Evolutionary conservation across 2,888 invertebrate genomes (phyloP).

Genomic region (Oxytorus armatus): DNA sequence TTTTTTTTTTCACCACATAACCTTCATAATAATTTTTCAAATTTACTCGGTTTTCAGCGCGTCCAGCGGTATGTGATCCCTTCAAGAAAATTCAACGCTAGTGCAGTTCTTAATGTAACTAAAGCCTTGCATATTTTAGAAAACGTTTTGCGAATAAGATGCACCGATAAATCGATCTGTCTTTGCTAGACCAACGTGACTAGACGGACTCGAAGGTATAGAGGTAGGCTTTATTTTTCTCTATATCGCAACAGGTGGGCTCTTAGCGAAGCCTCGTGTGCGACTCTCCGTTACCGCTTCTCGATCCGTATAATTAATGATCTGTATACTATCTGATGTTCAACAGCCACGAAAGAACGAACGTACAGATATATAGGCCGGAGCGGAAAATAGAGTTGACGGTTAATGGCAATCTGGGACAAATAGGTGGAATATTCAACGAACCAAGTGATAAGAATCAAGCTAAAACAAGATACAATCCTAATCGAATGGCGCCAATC

Average conservation of each 20-base stretch:
- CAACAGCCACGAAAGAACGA: slow-evolving; percentile 1
- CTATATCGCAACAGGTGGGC: slow-evolving; percentile 80
- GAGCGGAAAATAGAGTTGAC: too few relatives aligned
- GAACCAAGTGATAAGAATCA: too few relatives aligned
- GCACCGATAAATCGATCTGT: background rate
- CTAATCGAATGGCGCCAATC: too few relatives aligned
- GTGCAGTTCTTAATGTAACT: background rate
- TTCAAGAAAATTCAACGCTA: background rate
- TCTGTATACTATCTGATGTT: slow-evolving; percentile 30
- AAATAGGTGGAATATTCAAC: too few relatives aligned
- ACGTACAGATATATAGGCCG: too few relatives aligned
- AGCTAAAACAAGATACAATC: too few relatives aligned
- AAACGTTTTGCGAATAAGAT: background rate
- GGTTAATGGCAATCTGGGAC: too few relatives aligned
- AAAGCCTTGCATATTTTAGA: background rate
- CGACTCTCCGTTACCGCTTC: slow-evolving; percentile 71
- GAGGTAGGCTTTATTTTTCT: slow-evolving; percentile 21
- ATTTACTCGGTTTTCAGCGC: too few relatives aligned
- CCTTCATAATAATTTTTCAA: too few relatives aligned
- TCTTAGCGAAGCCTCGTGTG: slow-evolving; percentile 64
- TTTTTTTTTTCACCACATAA: too few relatives aligned
- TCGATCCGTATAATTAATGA: slow-evolving; percentile 70
- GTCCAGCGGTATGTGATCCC: too few relatives aligned
- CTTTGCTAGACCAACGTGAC: background rate
- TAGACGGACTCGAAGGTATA: slow-evolving; percentile 5